These are phyloP conservation scores for Turritopsis rubra DNA, from an alignment of 30 jellyfish, hydroid and myxozoan genomes.

Conservation along the genomic window DNA sequence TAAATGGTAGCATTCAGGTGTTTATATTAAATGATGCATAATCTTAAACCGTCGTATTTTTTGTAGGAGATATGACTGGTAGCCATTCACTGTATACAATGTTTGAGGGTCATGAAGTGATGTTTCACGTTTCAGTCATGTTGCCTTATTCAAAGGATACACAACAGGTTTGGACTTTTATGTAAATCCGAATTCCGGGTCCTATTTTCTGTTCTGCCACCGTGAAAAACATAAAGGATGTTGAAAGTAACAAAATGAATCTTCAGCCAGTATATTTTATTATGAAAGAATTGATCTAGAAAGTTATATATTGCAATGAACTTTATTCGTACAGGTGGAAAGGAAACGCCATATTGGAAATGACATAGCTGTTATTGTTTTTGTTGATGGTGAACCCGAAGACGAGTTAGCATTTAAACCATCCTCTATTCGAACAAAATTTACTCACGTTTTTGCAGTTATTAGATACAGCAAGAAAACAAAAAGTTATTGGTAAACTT, in stretches of 20 bases:
- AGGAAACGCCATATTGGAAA: slow-evolving; percentile 97
- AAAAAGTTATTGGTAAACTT: slow-evolving; percentile 59
- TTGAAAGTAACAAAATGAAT: no score
- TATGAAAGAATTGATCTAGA: no score
- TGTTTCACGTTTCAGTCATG: slow-evolving; percentile 93
- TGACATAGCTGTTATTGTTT: slow-evolving; percentile 86
- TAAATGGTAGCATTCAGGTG: not conserved
- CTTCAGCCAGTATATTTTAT: no score
- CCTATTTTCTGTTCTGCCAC: not conserved
- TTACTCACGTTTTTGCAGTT: slow-evolving; percentile 89
- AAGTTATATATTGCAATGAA: not conserved
- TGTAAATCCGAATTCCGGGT: no score
- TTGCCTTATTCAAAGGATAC: slow-evolving; percentile 86
- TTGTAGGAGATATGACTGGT: slow-evolving; percentile 90
- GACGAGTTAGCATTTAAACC: slow-evolving; percentile 82
- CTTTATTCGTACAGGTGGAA: slow-evolving; percentile 55
- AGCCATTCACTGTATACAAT: slow-evolving; percentile 72
- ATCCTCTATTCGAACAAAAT: slow-evolving; percentile 85
- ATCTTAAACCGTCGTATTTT: not conserved
- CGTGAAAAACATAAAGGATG: not conserved
- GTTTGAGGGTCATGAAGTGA: slow-evolving; percentile 93
- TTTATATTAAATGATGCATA: not conserved
- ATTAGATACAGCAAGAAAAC: slow-evolving; percentile 56
- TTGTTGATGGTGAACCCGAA: slow-evolving; percentile 77
- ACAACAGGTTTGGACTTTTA: slow-evolving; percentile 61